A percentile compares a stretch with the other conserved stretches of the same genome.
Evolutionary conservation across 2,888 invertebrate genomes (phyloP).

Genomic region (Pinctada fucata): DNA sequence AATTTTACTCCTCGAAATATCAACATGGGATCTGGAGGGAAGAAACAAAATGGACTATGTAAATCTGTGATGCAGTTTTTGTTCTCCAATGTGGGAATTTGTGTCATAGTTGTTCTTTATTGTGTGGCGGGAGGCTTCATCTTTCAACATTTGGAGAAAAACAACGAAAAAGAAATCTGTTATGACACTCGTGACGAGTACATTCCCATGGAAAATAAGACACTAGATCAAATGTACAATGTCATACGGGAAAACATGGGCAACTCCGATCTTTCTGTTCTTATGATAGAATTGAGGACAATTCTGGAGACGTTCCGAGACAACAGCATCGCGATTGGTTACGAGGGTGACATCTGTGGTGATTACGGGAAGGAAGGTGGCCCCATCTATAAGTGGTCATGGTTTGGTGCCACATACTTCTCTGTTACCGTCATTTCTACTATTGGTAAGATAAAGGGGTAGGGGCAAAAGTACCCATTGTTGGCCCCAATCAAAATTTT

Average conservation of each 20-base stretch:
- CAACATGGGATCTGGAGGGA: neutral
- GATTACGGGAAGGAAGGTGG: constrained; percentile 67
- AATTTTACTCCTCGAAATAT: too few relatives aligned
- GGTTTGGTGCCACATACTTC: constrained; percentile 74
- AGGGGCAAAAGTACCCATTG: too few relatives aligned
- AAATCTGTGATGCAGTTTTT: constrained; percentile 72
- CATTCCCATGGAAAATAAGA: constrained; percentile 63
- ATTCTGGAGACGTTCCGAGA: constrained; percentile 70
- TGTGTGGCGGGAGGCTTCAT: constrained; percentile 76
- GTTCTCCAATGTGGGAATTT: constrained; percentile 76
- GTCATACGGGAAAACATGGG: constrained; percentile 59
- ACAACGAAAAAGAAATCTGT: constrained; percentile 74
- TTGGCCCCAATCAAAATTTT: too few relatives aligned
- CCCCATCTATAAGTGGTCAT: constrained; percentile 72
- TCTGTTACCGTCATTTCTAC: constrained; percentile 40
- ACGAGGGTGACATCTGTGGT: constrained; percentile 71
- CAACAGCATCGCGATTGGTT: constrained; percentile 71
- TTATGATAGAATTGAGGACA: constrained; percentile 63
- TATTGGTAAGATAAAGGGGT: too few relatives aligned
- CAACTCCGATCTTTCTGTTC: constrained; percentile 58
- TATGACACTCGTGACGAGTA: constrained; percentile 70
- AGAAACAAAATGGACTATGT: constrained; percentile 59
- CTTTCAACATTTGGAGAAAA: constrained; percentile 75
- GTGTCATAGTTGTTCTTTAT: constrained; percentile 72
- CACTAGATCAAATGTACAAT: constrained; percentile 63